phyloP scores from a whole-genome alignment of 1,140 invertebrate species.

The Lasaia peninsularis region DNA sequence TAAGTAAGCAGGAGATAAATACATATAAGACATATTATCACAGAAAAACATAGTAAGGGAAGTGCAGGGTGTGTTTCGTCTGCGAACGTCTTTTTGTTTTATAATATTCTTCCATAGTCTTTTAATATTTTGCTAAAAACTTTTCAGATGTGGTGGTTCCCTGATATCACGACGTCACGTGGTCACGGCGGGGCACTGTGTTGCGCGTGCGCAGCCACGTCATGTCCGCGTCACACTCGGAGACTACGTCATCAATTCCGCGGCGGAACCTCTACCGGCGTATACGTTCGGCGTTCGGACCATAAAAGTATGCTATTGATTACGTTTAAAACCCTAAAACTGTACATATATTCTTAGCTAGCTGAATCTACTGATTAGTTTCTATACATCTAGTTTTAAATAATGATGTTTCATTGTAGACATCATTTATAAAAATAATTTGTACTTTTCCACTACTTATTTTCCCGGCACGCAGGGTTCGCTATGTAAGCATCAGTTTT shows the following conservation, averaged over 20 bases:
- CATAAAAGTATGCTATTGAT: slow-evolving; percentile 79
- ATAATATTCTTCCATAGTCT: not conserved
- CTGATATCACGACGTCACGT: slow-evolving; percentile 95
- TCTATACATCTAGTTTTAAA: no score
- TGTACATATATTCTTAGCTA: no score
- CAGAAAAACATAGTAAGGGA: no score
- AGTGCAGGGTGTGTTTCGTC: no score
- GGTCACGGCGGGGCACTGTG: slow-evolving; percentile 97
- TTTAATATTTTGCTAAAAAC: not conserved
- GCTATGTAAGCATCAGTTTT: no score
- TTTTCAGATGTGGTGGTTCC: slow-evolving; percentile 93
- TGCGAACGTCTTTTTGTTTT: not conserved
- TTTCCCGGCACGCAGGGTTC: no score
- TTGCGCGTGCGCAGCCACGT: slow-evolving; percentile 91
- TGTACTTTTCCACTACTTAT: no score
- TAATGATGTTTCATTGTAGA: no score
- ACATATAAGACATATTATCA: no score
- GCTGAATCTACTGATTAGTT: no score
- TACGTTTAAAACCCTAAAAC: not conserved
- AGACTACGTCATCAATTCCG: slow-evolving; percentile 96
- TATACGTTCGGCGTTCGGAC: slow-evolving; percentile 93
- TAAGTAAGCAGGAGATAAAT: no score
- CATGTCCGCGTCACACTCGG: slow-evolving; percentile 95
- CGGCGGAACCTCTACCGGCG: slow-evolving; percentile 91
- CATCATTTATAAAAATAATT: no score